Percentiles rank a stretch among this genome's conserved stretches.
These are phyloP conservation scores for Aleiodes testaceus DNA, from an alignment of 2,888 invertebrate genomes.

Conservation along the genomic window DNA sequence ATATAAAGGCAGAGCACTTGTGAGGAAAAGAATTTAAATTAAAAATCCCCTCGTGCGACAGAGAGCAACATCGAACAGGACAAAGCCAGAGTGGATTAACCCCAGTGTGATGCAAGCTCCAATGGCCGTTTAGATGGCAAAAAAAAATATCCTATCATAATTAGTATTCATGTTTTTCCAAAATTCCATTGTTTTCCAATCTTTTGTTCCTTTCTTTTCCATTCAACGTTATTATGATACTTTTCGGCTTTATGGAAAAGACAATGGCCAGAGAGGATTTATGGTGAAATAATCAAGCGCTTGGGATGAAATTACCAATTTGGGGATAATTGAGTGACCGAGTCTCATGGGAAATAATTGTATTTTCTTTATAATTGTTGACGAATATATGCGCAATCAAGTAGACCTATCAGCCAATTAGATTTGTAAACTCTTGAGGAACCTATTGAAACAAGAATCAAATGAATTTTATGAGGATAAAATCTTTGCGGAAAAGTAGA, in stretches of 20 bases:
- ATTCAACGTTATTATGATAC: too few relatives aligned
- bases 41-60: slow-evolving; percentile 44
- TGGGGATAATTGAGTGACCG: neutral
- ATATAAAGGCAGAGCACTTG: slow-evolving; percentile 2
- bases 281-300: neutral
- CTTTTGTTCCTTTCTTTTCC: too few relatives aligned
- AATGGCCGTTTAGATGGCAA: neutral
- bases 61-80: slow-evolving; percentile 37
- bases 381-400: too few relatives aligned
- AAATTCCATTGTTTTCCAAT: neutral
- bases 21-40: slow-evolving; percentile 47
- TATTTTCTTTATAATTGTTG: too few relatives aligned
- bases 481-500: neutral
- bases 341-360: neutral
- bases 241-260: too few relatives aligned
- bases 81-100: slow-evolving; percentile 46
- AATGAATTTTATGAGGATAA: too few relatives aligned
- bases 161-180: neutral
- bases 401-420: too few relatives aligned
- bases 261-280: too few relatives aligned
- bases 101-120: slow-evolving; percentile 27
- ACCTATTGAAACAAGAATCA: too few relatives aligned
- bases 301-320: too few relatives aligned
- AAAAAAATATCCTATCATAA: slow-evolving; percentile 11
- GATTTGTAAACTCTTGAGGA: neutral